phyloP scores from a whole-genome alignment of 2,888 invertebrate genomes.

The Caenorhabditis sp. region DNA sequence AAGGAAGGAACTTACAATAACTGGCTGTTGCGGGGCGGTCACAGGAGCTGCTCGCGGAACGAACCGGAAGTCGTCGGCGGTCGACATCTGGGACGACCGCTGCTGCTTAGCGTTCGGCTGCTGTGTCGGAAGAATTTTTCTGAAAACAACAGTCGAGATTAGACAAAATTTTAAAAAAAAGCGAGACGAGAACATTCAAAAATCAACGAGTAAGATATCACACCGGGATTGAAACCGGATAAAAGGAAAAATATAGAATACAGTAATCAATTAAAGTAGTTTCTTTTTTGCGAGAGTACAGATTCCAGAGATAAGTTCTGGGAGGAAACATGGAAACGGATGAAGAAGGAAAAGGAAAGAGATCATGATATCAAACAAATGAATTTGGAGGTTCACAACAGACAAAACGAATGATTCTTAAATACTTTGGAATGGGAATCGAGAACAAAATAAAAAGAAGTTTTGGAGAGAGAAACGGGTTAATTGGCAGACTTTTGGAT shows the following conservation, averaged over 20 bases:
- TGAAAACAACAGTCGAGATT: neutral
- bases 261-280: neutral
- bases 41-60: constrained; percentile 53
- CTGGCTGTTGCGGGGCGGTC: constrained; percentile 21
- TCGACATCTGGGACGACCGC: constrained; percentile 50
- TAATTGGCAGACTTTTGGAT: neutral
- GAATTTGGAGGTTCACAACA: neutral
- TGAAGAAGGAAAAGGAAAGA: neutral
- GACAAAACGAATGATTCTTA: neutral
- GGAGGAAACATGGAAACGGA: neutral
- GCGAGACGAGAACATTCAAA: neutral
- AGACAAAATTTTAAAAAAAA: neutral
- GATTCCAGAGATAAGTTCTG: neutral
- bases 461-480: neutral
- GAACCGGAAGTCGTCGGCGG: constrained; percentile 57
- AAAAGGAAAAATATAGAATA: neutral
- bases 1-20: constrained; percentile 33
- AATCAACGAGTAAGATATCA: neutral
- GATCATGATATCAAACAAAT: constrained; percentile 2
- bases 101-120: constrained; percentile 45
- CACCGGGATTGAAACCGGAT: neutral
- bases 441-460: neutral
- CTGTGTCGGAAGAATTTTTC: constrained; percentile 55
- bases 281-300: too few species aligned
- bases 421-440: constrained; percentile 2